A percentile compares a stretch with the other conserved stretches of the same genome.
These are phyloP conservation scores for Lytechinus pictus DNA, from an alignment of 35 echinoderm and acorn worm species.

Conservation along the genomic window DNA sequence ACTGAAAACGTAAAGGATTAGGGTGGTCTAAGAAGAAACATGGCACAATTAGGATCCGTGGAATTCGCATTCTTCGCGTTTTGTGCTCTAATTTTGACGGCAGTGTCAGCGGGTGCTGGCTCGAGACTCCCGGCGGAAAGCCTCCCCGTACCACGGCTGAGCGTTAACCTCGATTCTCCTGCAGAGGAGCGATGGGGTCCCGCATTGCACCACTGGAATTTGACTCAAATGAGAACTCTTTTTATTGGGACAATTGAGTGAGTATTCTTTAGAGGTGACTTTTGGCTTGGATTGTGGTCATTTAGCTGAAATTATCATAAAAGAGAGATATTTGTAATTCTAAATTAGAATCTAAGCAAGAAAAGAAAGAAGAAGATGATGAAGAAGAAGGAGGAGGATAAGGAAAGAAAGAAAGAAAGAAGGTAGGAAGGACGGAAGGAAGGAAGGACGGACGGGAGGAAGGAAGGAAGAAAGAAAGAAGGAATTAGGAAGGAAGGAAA, in stretches of 20 bases:
- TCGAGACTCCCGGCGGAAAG: background rate
- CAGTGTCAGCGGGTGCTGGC: background rate
- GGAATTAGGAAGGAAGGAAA: no score
- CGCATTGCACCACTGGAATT: slow-evolving; percentile 68
- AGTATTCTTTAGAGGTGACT: background rate
- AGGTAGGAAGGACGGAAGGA: no score
- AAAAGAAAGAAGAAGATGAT: no score
- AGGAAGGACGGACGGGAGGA: no score
- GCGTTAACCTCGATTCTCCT: slow-evolving; percentile 69
- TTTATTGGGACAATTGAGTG: background rate
- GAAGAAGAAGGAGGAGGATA: no score
- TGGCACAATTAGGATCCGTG: background rate
- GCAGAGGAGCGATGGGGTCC: slow-evolving; percentile 83
- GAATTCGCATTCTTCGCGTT: background rate
- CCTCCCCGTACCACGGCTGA: slow-evolving; percentile 60
- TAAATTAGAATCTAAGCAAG: no score
- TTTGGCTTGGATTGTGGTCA: no score
- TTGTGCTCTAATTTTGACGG: background rate
- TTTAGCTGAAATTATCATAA: no score
- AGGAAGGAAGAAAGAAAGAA: no score
- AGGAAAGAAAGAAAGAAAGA: no score
- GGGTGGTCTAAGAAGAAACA: background rate
- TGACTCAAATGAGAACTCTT: background rate
- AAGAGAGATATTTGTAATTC: no score
- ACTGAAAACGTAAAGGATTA: no score